Percentiles rank a stretch among this genome's conserved stretches.
phyloP scores from a whole-genome alignment of 2,797 vertebrate species.

The Gorsachius magnificus region DNA sequence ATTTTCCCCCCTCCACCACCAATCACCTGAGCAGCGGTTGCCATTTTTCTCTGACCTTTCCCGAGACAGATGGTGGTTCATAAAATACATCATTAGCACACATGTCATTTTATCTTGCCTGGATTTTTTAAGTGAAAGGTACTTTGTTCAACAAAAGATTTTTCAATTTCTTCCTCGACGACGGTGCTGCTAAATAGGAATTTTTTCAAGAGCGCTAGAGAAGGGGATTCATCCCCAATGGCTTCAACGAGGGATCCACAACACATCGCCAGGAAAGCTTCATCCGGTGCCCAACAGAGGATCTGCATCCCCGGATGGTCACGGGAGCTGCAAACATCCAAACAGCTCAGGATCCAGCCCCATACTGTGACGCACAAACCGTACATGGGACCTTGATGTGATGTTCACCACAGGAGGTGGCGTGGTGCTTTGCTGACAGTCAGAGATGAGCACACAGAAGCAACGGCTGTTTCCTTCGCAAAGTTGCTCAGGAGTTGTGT shows the following conservation, averaged over 20 bases:
- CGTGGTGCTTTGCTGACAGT: fast-evolving
- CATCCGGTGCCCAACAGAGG: neutral
- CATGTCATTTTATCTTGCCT: constrained; percentile 80
- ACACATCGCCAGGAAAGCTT: neutral
- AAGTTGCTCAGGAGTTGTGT: neutral
- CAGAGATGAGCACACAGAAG: fast-evolving
- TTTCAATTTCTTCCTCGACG: constrained; percentile 66
- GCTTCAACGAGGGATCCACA: fast-evolving
- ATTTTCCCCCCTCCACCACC: constrained; percentile 73
- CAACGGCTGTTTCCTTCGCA: neutral
- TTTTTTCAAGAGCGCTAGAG: neutral
- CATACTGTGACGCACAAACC: neutral
- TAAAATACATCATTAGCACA: constrained; percentile 87
- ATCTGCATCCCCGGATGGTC: neutral
- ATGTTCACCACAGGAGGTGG: fast-evolving
- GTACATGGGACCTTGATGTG: neutral
- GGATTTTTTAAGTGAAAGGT: constrained; percentile 78
- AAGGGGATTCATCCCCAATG: neutral
- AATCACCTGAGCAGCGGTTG: constrained; percentile 79
- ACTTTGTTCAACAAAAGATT: constrained; percentile 81
- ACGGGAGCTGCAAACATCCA: neutral
- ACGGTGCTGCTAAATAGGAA: neutral
- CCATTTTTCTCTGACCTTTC: constrained; percentile 88
- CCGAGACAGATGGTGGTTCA: constrained; percentile 83
- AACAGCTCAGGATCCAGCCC: neutral